A percentile compares a stretch with the other conserved stretches of the same genome.
These are phyloP conservation scores for Meta bourneti DNA, from an alignment of 2,888 invertebrate genomes.

Conservation along the genomic window DNA sequence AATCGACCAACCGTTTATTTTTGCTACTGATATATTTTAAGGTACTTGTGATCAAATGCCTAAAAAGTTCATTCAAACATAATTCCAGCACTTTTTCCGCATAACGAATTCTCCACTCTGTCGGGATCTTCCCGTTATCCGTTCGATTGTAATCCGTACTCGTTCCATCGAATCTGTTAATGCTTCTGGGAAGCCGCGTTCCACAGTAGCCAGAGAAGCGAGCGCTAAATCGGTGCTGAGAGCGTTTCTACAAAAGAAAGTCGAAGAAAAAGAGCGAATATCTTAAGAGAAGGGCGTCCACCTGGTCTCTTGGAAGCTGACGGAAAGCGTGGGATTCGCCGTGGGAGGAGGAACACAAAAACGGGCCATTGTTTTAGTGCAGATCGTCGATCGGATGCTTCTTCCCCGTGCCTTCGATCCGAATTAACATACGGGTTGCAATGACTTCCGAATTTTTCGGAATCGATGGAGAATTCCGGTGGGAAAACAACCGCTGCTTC, in stretches of 20 bases:
- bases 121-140: too few species aligned
- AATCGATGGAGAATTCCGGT: too few species aligned
- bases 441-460: constrained; percentile 18
- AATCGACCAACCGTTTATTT: too few species aligned
- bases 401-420: constrained; percentile 4
- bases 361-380: constrained; percentile 26
- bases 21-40: too few species aligned
- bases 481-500: too few species aligned
- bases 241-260: background rate
- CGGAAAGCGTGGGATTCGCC: constrained; percentile 70
- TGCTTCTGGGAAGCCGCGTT: background rate
- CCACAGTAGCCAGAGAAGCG: background rate
- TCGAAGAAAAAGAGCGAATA: constrained; percentile 16
- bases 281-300: constrained; percentile 44
- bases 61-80: too few species aligned
- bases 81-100: too few species aligned
- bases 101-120: too few species aligned
- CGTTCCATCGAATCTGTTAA: background rate
- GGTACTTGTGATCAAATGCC: too few species aligned
- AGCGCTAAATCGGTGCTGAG: background rate
- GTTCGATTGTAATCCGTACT: too few species aligned
- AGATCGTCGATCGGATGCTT: constrained; percentile 11
- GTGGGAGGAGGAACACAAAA: constrained; percentile 64
- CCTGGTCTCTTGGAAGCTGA: constrained; percentile 22
- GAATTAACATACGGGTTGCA: constrained; percentile 27